A percentile compares a stretch with the other conserved stretches of the same genome.
These are phyloP conservation scores for Eucidaris tribuloides DNA, from an alignment of 35 echinoderm and acorn worm species.

Conservation along the genomic window DNA sequence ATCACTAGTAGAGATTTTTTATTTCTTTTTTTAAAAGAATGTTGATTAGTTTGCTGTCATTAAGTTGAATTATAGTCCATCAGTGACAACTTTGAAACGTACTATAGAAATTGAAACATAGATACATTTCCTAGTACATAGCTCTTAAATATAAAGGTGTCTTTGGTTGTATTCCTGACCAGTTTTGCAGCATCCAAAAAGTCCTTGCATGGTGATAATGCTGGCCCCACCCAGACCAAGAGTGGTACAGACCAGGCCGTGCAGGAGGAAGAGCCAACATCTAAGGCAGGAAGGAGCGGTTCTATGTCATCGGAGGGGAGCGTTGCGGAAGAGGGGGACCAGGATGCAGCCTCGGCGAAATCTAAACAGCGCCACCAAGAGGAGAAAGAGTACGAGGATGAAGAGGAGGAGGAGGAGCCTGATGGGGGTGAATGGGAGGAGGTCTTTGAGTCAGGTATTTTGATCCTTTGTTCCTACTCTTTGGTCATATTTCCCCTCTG, in stretches of 20 bases:
- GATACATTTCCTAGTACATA: too few species aligned
- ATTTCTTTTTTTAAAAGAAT: too few species aligned
- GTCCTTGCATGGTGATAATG: neutral
- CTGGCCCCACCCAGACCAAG: neutral
- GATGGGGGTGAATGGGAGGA: conserved; percentile 22
- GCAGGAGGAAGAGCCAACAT: conserved; percentile 12
- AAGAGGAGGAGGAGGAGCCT: too few species aligned
- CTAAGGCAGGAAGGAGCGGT: conserved; percentile 4
- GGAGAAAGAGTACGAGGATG: conserved; percentile 68
- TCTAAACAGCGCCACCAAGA: conserved; percentile 24
- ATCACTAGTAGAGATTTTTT: too few species aligned
- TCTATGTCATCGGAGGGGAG: conserved; percentile 37
- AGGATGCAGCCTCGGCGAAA: conserved; percentile 29
- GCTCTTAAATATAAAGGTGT: too few species aligned
- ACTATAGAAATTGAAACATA: too few species aligned
- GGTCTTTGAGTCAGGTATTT: conserved; percentile 1
- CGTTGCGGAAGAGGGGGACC: conserved; percentile 45
- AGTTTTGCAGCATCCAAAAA: conserved; percentile 23
- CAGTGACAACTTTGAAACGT: too few species aligned
- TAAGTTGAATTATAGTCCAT: too few species aligned
- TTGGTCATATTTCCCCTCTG: too few species aligned
- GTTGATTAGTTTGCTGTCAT: too few species aligned
- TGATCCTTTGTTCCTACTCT: too few species aligned
- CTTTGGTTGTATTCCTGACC: too few species aligned
- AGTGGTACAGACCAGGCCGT: conserved; percentile 14